Evolutionary conservation across 2,113 vertebrate species (phyloP).

Genomic region (Micronycteris hirsuta): DNA sequence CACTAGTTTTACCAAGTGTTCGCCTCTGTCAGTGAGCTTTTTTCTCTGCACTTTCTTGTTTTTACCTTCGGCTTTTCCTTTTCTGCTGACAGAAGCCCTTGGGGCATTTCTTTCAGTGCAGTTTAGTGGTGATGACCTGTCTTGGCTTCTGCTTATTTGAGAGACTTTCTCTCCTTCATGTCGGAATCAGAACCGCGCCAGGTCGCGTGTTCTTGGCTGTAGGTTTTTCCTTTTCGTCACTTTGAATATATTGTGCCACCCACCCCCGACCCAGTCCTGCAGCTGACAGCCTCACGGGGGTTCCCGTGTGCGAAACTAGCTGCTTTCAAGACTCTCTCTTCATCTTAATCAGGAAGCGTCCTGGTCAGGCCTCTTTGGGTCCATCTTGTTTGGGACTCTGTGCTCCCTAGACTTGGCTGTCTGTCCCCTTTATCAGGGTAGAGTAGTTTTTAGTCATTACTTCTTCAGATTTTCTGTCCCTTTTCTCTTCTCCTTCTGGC

Average conservation of each 20-base stretch:
- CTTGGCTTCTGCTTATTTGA: neutral
- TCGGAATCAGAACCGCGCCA: neutral
- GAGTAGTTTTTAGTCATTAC: neutral
- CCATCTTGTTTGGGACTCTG: too few relatives aligned
- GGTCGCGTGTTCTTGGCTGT: neutral
- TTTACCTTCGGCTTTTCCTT: neutral
- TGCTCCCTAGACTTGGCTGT: too few relatives aligned
- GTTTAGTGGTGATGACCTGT: neutral
- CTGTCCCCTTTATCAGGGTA: too few relatives aligned
- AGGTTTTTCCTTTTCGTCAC: neutral
- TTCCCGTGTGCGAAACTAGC: neutral
- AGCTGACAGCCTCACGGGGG: neutral
- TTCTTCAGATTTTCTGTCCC: neutral
- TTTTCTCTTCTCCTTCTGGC: neutral
- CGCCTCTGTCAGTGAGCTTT: neutral
- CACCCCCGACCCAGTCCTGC: neutral
- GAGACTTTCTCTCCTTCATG: neutral
- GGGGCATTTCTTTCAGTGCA: neutral
- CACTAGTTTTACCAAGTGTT: neutral
- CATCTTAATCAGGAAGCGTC: neutral
- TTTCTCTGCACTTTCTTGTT: neutral
- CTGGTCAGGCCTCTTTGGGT: too few relatives aligned
- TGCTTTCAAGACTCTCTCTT: neutral
- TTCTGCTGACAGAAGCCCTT: neutral
- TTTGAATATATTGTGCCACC: neutral